These are phyloP conservation scores for Dione vanillae DNA, from an alignment of 2,888 invertebrate genomes.

Conservation along the genomic window DNA sequence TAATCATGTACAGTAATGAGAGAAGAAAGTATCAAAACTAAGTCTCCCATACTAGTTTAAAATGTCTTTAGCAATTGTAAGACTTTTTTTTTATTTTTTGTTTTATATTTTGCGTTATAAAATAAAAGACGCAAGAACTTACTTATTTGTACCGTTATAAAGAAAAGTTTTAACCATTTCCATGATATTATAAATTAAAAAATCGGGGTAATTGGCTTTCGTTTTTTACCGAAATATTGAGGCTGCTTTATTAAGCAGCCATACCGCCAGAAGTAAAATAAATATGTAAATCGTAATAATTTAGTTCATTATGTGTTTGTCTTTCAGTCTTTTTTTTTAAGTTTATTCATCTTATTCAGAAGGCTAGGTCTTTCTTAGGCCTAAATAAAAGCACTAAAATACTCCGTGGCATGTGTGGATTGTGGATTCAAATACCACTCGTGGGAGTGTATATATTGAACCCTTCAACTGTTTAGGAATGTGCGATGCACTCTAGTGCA, in stretches of 20 bases:
- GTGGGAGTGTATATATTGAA: background rate
- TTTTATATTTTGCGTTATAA: too few relatives aligned
- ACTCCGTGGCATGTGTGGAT: background rate
- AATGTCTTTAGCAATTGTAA: too few relatives aligned
- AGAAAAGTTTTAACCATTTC: background rate
- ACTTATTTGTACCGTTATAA: background rate
- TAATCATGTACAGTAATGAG: background rate
- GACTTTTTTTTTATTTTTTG: too few relatives aligned
- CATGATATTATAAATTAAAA: background rate
- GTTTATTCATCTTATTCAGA: too few relatives aligned
- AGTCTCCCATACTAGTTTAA: too few relatives aligned
- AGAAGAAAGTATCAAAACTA: too few relatives aligned
- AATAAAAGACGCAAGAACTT: background rate
- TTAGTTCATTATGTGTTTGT: too few relatives aligned
- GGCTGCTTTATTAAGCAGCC: too few relatives aligned
- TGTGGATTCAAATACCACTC: slow-evolving; percentile 12
- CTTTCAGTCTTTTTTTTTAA: too few relatives aligned
- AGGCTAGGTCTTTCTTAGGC: too few relatives aligned
- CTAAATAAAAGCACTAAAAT: background rate
- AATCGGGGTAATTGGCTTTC: slow-evolving; percentile 13
- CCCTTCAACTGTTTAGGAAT: background rate
- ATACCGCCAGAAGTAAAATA: too few relatives aligned
- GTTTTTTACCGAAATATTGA: background rate
- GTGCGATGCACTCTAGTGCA: background rate
- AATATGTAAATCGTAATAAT: too few relatives aligned